These are phyloP conservation scores for Drosophila suzukii DNA, from an alignment of 1,140 invertebrate species.

Conservation along the genomic window DNA sequence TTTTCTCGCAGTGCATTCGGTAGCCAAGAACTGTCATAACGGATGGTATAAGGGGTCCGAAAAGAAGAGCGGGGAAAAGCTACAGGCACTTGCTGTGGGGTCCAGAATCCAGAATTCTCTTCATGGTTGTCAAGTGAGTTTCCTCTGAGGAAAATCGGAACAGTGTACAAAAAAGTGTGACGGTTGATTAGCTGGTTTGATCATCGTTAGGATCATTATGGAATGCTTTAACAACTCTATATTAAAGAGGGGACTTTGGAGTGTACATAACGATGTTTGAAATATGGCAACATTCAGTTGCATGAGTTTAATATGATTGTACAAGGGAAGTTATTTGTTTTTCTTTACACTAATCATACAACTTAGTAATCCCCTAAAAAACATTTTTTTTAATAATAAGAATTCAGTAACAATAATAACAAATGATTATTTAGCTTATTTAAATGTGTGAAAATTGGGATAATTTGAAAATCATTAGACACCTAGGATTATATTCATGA, in stretches of 20 bases:
- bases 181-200: slow-evolving; percentile 45
- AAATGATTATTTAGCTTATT: background rate
- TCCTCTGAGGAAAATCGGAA: slow-evolving; percentile 2
- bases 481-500: background rate
- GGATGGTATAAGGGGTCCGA: slow-evolving; percentile 6
- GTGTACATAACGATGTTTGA: slow-evolving; percentile 1
- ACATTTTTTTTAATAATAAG: background rate
- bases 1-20: slow-evolving; percentile 8
- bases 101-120: slow-evolving; percentile 18
- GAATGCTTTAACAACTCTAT: slow-evolving; percentile 46
- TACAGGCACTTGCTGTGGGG: slow-evolving; percentile 34
- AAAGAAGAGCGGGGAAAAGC: background rate
- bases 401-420: background rate
- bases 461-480: background rate
- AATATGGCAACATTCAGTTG: background rate
- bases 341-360: too few species aligned
- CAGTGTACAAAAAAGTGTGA: slow-evolving; percentile 35
- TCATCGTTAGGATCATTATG: slow-evolving; percentile 35
- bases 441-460: background rate
- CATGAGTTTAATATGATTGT: background rate
- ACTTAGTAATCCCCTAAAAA: too few species aligned
- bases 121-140: slow-evolving; percentile 21
- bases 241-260: background rate
- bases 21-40: slow-evolving; percentile 25
- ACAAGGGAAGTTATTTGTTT: too few species aligned